Evolutionary conservation across 2,888 invertebrate species (phyloP), one percentile per base, ranked within the genome.

Genomic region (Uloborus plumipes): DNA sequence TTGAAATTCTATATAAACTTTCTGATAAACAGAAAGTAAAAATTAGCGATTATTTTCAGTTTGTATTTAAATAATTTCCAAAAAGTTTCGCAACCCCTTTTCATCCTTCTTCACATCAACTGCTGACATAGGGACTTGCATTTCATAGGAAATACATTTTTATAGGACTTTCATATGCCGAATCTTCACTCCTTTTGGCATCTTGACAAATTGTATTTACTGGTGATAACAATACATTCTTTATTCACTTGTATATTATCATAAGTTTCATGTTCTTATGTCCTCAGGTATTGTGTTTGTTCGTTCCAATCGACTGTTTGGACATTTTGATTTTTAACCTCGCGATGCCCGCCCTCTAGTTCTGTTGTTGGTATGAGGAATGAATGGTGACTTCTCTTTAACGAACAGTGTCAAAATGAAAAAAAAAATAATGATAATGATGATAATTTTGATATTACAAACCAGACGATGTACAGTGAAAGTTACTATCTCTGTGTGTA

Each of bases 371-470:
- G 58, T 47, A 31, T 53, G 31, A 55, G 39, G 55, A 55, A 39
- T 39, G 39, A 39, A 11, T 39, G 39, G 39, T 70, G 71, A 55
- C 65, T 66, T 66, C 51, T 18, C 53, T 47, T 59, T 22, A 18
- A 26, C 26, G 67, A 64, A 49, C 50, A 58, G 31, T 81, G 80
- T 81, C 73, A 58, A 73, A 71, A 70, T 53, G 53, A 81, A 65
- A 62, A 71, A 58, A 74, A 67, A n/a, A n/a, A n/a, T n/a, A n/a
- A n/a, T n/a, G n/a, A n/a, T n/a, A n/a, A n/a, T n/a, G n/a, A n/a
- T n/a, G n/a, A 53, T 74, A 74, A 81, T 81, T 81, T 81, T 81
- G 80, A 81, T 81, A 81, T 81, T 81, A 81, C 74, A 26, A 67
- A 74, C 62, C 62, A 39, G 67, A 71, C 26, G 59, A 20, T 81